Evolutionary conservation across 2,797 vertebrate genomes (phyloP), one percentile per base, ranked within the genome.

Genomic region (Ambastaia sidthimunki): DNA sequence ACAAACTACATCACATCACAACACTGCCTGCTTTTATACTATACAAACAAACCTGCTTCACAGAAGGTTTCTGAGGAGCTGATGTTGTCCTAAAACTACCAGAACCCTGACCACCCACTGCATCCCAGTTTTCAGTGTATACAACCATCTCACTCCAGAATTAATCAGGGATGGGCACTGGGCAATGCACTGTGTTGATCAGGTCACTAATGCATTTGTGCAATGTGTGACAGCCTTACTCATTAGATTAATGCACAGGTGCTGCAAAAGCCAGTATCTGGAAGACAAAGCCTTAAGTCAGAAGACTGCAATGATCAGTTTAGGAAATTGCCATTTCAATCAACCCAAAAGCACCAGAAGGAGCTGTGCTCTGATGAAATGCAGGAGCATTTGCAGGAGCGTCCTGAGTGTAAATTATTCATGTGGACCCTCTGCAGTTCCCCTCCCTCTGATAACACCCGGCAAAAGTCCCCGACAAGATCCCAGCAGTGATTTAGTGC

Each of bases 251-350:
- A 84, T 59, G 48, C 15, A 50, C 19, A 66, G 57, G 37, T 67
- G 44, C 37, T 48, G 19, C 28, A 63, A 71, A 28, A 18, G 54
- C 62, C 19, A 0, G 11, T 7, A 59, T 25, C 34, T 62, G 73
- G 19, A 57, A 71, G 41, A 16, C 16, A 31, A 48, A 44, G 55
- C 37, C 25, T 9, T 34, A 16, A 21, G 67, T 71, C 69, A 31
- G 15, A 12, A 10, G 55, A 21, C 76, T n/a, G 63, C 41, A 73
- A 81, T 72, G 66, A 76, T 76, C 62, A 65, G 62, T 82, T 78
- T 37, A 78, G 31, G 37, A 81, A 79, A 85, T 76, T 69, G 82
- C n/a, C 47, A 71, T 69, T 79, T 76, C 65, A 81, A 76, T 81
- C 79, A 81, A 48, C 2, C 1, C 37, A 80, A 76, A 70, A 28